Conservation (phyloP, 1,140 invertebrate species). For the Papilio dardanus region DNA sequence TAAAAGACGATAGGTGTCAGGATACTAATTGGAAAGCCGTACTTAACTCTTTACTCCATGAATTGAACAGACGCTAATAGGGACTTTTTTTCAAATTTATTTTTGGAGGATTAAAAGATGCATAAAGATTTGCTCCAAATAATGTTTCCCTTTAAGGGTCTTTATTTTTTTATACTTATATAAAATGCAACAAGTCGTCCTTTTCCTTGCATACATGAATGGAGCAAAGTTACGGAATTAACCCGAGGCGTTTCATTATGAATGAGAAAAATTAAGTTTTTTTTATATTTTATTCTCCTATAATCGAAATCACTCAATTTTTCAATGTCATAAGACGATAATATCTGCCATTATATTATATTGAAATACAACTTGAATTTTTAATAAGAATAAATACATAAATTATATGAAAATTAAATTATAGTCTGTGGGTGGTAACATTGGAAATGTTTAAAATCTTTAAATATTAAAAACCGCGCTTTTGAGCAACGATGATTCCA, state of each 20-base stretch:
- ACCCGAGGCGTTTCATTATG: slow-evolving; percentile 5
- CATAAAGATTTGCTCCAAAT: no score
- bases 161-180: neutral
- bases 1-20: neutral
- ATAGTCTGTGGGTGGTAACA: slow-evolving; percentile 8
- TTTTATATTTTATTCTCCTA: neutral
- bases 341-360: slow-evolving; percentile 2
- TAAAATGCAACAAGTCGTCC: neutral
- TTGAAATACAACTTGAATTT: slow-evolving; percentile 12
- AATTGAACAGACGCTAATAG: no score
- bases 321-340: slow-evolving; percentile 25
- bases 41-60: neutral
- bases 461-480: neutral
- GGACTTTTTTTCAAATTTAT: no score
- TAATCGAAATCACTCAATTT: slow-evolving; percentile 19
- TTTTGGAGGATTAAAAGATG: no score
- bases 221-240: neutral
- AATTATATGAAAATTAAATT: slow-evolving; percentile 8
- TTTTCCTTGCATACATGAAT: neutral
- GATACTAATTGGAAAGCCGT: neutral
- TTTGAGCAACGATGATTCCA: neutral
- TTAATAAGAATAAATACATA: slow-evolving; percentile 10
- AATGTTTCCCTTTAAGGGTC: neutral
- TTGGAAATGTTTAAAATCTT: neutral
- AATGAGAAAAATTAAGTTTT: neutral